phyloP scores from a whole-genome alignment of 1,140 invertebrate genomes.

The Drosophila mojavensis region DNA sequence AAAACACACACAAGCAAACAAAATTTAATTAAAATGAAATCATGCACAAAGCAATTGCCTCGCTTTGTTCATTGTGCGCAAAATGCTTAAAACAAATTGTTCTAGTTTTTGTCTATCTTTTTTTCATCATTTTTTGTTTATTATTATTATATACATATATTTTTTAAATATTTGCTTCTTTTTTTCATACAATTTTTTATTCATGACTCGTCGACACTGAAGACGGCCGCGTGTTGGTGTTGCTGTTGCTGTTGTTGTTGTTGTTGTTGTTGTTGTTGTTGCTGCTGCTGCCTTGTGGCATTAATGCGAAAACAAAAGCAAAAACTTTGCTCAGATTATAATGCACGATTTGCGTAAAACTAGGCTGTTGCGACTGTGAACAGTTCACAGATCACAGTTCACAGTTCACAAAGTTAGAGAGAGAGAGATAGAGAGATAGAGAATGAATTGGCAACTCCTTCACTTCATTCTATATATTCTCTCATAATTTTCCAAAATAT shows the following conservation, averaged over 20 bases:
- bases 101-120: slow-evolving; percentile 65
- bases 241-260: slow-evolving; percentile 47
- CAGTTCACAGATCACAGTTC: slow-evolving; percentile 7
- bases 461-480: too few relatives aligned
- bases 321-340: slow-evolving; percentile 26
- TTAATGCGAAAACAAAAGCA: slow-evolving; percentile 21
- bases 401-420: not conserved
- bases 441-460: too few relatives aligned
- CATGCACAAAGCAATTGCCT: slow-evolving; percentile 80
- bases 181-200: slow-evolving; percentile 57
- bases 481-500: too few relatives aligned
- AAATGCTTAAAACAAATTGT: slow-evolving; percentile 68
- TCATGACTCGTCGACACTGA: slow-evolving; percentile 78
- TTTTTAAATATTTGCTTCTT: slow-evolving; percentile 15
- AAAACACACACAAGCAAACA: slow-evolving; percentile 41
- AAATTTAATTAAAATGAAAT: slow-evolving; percentile 83
- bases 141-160: slow-evolving; percentile 30
- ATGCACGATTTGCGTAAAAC: slow-evolving; percentile 46
- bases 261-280: slow-evolving; percentile 26
- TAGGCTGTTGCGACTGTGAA: slow-evolving; percentile 16
- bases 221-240: slow-evolving; percentile 59
- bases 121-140: slow-evolving; percentile 32
- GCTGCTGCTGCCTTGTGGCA: slow-evolving; percentile 36
- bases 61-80: slow-evolving; percentile 77
- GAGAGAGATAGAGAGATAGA: not conserved